phyloP scores from a whole-genome alignment of 1,140 invertebrate genomes.

The Teleopsis dalmanni region DNA sequence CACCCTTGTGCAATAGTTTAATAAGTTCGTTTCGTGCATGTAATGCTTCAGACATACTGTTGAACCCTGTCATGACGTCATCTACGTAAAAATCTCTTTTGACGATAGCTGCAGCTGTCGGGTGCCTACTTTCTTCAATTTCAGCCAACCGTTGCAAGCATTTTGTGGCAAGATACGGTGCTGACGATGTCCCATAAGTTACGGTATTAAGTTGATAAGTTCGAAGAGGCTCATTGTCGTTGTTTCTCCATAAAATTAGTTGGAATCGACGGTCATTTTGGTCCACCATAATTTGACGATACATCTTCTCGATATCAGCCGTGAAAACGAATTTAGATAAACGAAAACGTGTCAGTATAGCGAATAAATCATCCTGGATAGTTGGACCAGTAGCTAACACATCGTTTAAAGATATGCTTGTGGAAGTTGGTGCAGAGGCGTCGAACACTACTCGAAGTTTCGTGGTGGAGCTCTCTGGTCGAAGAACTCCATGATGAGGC shows the following conservation, averaged over 20 bases:
- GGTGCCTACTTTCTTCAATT: not conserved
- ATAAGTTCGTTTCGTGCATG: slow-evolving; percentile 20
- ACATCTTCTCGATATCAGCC: not conserved
- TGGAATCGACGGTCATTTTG: not conserved
- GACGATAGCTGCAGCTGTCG: not conserved
- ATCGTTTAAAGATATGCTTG: not conserved
- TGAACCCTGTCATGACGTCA: slow-evolving; percentile 4
- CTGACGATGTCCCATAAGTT: slow-evolving; percentile 1
- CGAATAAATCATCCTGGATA: not conserved
- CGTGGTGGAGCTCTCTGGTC: slow-evolving; percentile 40
- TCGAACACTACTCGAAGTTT: not conserved
- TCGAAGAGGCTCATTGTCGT: not conserved
- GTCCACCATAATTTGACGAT: not conserved
- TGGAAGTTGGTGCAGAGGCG: not conserved
- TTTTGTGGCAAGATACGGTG: slow-evolving; percentile 1
- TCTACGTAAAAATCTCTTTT: not conserved
- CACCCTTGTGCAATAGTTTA: slow-evolving; percentile 10
- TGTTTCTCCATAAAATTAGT: not conserved
- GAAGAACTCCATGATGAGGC: too few species aligned
- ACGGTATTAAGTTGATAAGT: not conserved
- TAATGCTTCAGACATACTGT: too few species aligned
- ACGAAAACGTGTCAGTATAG: not conserved
- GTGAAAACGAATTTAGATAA: not conserved
- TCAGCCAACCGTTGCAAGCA: not conserved
- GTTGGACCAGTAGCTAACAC: not conserved